Evolutionary conservation across 2,888 invertebrate genomes (phyloP).

Genomic region (Tetheella fluctuosa): DNA sequence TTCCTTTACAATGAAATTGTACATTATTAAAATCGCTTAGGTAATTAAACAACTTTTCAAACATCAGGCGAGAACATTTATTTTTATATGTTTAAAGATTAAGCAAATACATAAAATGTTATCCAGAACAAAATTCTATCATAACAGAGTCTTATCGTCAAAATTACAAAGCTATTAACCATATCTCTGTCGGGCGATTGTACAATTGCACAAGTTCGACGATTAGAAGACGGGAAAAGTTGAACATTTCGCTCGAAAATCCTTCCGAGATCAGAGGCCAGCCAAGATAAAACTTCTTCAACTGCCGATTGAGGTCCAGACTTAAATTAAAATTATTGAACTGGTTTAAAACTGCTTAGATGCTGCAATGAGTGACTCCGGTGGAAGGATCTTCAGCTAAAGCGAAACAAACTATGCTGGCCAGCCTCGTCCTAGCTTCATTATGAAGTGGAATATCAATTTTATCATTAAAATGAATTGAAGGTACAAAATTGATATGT

Average conservation of each 20-base stretch:
- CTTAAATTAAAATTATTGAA: conserved; percentile 28
- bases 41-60: conserved; percentile 14
- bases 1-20: conserved; percentile 15
- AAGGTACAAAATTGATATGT: conserved; percentile 60
- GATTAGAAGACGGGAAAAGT: conserved; percentile 63
- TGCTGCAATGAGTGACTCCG: conserved; percentile 51
- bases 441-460: conserved; percentile 40
- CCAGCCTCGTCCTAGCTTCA: conserved; percentile 43
- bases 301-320: conserved; percentile 40
- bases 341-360: conserved; percentile 7
- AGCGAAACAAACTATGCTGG: conserved; percentile 61
- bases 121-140: conserved; percentile 30
- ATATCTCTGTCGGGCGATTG: conserved; percentile 58
- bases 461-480: conserved; percentile 60
- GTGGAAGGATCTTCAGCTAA: conserved; percentile 57
- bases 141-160: conserved; percentile 50
- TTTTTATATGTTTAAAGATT: conserved; percentile 15
- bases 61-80: conserved; percentile 17
- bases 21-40: conserved; percentile 14
- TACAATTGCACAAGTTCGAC: conserved; percentile 67
- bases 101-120: conserved; percentile 29
- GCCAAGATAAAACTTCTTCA: conserved; percentile 60
- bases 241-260: conserved; percentile 52
- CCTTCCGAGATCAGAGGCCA: conserved; percentile 41
- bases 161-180: conserved; percentile 57